phyloP scores from a whole-genome alignment of 2,888 invertebrate genomes.

The Malacosoma neustria region DNA sequence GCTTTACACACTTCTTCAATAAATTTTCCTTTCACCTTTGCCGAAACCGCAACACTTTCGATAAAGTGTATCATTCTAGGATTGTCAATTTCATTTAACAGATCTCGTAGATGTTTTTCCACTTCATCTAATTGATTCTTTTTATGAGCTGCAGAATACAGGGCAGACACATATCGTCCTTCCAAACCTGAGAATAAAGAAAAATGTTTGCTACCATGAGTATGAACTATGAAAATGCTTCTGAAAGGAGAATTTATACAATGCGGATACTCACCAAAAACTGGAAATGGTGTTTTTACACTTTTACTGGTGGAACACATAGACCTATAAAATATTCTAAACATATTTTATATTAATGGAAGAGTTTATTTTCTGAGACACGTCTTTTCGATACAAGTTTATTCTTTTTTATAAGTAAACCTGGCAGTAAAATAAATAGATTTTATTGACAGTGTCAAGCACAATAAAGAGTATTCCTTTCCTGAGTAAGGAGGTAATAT shows the following conservation, averaged over 20 bases:
- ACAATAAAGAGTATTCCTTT: too few species aligned
- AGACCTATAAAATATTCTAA: slow-evolving; percentile 24
- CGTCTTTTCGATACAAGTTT: too few species aligned
- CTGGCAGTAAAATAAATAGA: too few species aligned
- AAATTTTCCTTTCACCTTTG: slow-evolving; percentile 36
- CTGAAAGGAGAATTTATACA: too few species aligned
- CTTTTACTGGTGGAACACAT: slow-evolving; percentile 20
- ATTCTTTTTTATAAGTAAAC: too few species aligned
- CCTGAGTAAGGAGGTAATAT: too few species aligned
- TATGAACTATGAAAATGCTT: too few species aligned
- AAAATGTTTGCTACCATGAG: too few species aligned
- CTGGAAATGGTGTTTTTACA: slow-evolving; percentile 34
- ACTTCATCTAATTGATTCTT: slow-evolving; percentile 39
- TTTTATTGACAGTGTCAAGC: too few species aligned
- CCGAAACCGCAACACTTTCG: slow-evolving; percentile 41
- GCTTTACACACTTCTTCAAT: slow-evolving; percentile 30
- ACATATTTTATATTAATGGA: slow-evolving; percentile 26
- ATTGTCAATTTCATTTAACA: slow-evolving; percentile 33
- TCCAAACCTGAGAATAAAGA: slow-evolving; percentile 31
- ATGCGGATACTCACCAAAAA: slow-evolving; percentile 42
- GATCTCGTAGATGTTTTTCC: slow-evolving; percentile 29
- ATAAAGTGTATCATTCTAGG: slow-evolving; percentile 45
- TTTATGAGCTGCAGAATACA: slow-evolving; percentile 45
- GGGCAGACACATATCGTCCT: slow-evolving; percentile 49
- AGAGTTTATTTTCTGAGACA: too few species aligned